These are phyloP conservation scores for Actinia equina DNA, from an alignment of 64 coral and sea anemone genomes.

Conservation along the genomic window DNA sequence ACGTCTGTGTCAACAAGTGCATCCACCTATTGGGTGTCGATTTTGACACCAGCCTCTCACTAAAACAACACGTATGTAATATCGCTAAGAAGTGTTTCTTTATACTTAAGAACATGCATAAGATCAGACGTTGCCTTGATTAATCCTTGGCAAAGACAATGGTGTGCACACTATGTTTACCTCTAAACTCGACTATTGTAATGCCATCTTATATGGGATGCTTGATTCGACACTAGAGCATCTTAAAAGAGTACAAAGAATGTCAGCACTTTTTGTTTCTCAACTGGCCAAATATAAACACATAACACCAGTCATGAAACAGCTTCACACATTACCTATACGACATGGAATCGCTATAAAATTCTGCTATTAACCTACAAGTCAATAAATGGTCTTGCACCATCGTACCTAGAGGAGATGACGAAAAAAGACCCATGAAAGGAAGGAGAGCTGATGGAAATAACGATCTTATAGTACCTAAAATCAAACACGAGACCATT, in stretches of 20 bases:
- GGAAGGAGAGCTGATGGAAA: not conserved
- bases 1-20: not conserved
- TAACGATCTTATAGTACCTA: not conserved
- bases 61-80: not conserved
- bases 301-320: conserved; percentile 2
- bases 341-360: not conserved
- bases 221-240: conserved; percentile 2
- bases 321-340: conserved; percentile 1
- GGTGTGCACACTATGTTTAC: conserved; percentile 2
- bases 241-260: not conserved
- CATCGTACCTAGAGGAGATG: not conserved
- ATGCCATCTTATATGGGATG: not conserved
- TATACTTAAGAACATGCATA: conserved; percentile 13
- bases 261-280: not conserved
- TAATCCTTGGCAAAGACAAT: conserved; percentile 11
- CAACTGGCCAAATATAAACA: not conserved
- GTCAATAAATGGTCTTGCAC: not conserved
- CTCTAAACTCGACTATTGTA: conserved; percentile 1
- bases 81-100: conserved; percentile 3
- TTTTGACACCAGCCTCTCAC: not conserved
- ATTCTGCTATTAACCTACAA: not conserved
- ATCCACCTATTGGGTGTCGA: not conserved
- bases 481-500: not conserved
- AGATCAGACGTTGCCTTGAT: conserved; percentile 13
- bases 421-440: not conserved